A percentile compares a stretch with the other conserved stretches of the same genome.
Evolutionary conservation across 2,797 vertebrate species (phyloP).

Genomic region (Varecia variegata): DNA sequence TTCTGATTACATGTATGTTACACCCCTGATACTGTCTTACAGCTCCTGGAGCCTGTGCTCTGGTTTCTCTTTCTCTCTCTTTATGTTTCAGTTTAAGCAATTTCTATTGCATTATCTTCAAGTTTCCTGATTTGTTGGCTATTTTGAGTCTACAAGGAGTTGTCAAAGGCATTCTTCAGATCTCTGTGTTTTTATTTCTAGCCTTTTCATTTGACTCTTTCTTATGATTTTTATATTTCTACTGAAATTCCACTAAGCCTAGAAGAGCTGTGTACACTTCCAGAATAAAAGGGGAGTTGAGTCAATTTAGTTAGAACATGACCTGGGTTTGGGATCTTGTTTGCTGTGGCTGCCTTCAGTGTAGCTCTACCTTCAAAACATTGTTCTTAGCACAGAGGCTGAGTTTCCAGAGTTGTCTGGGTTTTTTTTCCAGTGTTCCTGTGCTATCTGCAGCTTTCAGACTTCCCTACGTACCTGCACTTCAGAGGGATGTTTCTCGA

Average conservation of each 20-base stretch:
- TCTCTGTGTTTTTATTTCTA: conserved; percentile 1
- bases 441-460: background rate
- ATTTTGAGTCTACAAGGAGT: background rate
- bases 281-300: background rate
- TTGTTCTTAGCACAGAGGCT: background rate
- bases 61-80: background rate
- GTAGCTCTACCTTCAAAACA: background rate
- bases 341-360: background rate
- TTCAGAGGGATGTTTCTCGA: background rate
- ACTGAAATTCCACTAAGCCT: background rate
- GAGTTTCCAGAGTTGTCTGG: background rate
- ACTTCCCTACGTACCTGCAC: background rate
- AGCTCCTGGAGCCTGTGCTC: background rate
- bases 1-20: background rate
- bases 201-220: background rate
- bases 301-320: background rate
- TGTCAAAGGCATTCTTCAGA: background rate
- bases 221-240: conserved; percentile 14
- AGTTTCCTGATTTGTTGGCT: background rate
- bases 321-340: background rate
- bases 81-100: background rate
- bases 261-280: background rate
- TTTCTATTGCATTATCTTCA: background rate
- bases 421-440: background rate
- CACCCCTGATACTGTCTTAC: background rate